phyloP scores from a whole-genome alignment of 1,140 invertebrate species.

The Planococcus citri region DNA sequence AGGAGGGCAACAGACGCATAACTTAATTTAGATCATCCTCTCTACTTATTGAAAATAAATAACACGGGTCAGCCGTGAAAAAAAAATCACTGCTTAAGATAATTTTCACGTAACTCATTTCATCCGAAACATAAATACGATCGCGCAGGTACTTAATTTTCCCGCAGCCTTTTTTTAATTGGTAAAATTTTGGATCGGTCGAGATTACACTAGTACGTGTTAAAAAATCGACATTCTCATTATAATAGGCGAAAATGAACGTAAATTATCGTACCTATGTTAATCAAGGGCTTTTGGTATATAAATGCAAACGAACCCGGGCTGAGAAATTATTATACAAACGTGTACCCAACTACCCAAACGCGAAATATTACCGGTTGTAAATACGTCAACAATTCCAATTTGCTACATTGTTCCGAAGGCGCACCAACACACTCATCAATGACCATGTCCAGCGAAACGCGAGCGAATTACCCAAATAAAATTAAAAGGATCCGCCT shows the following conservation, averaged over 20 bases:
- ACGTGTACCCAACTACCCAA: neutral
- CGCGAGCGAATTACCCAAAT: neutral
- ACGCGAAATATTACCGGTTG: neutral
- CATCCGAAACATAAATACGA: too few relatives aligned
- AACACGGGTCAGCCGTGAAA: too few relatives aligned
- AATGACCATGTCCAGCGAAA: neutral
- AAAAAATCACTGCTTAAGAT: too few relatives aligned
- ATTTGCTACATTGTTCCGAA: slow-evolving; percentile 1
- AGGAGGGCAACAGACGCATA: too few relatives aligned
- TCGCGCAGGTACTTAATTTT: too few relatives aligned
- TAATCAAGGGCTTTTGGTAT: neutral
- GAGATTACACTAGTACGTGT: too few relatives aligned
- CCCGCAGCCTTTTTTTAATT: too few relatives aligned
- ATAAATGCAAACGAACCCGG: neutral
- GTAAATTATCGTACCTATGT: neutral
- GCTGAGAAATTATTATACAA: neutral
- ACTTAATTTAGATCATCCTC: too few relatives aligned
- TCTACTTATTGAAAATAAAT: too few relatives aligned
- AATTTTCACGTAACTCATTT: too few relatives aligned
- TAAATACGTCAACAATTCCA: slow-evolving; percentile 2
- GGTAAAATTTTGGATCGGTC: too few relatives aligned
- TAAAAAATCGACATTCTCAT: neutral
- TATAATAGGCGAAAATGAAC: neutral
- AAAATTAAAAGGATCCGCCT: neutral
- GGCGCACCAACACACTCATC: neutral